Evolutionary conservation across 2,797 vertebrate species (phyloP), one percentile per base, ranked within the genome.

Genomic region (Argya squamiceps): DNA sequence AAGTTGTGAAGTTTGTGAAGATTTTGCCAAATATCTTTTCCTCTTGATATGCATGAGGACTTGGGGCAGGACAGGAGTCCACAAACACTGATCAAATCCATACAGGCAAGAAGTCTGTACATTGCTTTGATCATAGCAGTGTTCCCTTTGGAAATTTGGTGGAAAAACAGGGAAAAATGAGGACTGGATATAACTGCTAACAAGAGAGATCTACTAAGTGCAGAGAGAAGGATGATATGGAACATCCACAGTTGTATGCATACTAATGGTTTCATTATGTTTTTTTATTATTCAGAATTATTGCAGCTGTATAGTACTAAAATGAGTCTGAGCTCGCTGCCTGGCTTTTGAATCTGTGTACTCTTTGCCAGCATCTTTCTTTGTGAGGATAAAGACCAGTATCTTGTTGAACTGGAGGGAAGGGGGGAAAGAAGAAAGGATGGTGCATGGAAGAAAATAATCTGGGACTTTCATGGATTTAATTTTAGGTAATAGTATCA

Each of bases 71-170:
- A 21, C 8, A 69, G 39, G 16, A 88, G 29, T 10, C 24, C 15
- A 37, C 29, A 59, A 29, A 32, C 10, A 44, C 10, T 37, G 24
- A 68, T 68, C 20, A 0, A 4, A 3, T 34, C 19, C 22, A 27
- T 32, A 36, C 3, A 43, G 32, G 20, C 16, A 52, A 58, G 64
- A 90, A 58, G 3, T 18, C 18, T 27, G 9, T 30, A 32, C 0
- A 0, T 8, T 24, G 19, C 12, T 52, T 56, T 55, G n/a, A 59
- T 17, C 6, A 16, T 21, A 50, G 23, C 14, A 30, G 10, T 8
- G 5, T 11, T 88, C 34, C 29, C 15, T 89, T 18, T 32, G 52
- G 50, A 56, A 88, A 41, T 2, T n/a, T 32, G 37, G 9, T 21
- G 9, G 24, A 47, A 89, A 65, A 58, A 59, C 0, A 4, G 17